Percentiles rank a stretch among this genome's conserved stretches.
Evolutionary conservation across 2,797 vertebrate genomes (phyloP).

Genomic region (Cichlasoma orientale): DNA sequence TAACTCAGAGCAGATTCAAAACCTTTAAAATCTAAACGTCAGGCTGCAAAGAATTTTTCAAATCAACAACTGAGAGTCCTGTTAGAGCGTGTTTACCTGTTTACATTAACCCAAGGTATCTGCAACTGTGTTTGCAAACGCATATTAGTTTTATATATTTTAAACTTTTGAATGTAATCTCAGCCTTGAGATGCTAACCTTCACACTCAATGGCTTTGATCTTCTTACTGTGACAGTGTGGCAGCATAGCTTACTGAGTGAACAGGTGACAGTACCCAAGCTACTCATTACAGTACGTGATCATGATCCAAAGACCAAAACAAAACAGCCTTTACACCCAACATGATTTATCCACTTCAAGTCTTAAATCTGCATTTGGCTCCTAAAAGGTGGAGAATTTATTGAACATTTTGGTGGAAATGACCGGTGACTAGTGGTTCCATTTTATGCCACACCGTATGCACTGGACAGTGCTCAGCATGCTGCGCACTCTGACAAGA

Average conservation of each 20-base stretch:
- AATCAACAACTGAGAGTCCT: neutral
- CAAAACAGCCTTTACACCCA: neutral
- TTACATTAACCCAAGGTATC: neutral
- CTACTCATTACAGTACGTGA: neutral
- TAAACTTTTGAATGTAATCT: slow-evolving; percentile 34
- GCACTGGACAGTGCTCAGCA: neutral
- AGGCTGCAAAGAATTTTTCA: neutral
- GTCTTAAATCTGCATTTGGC: neutral
- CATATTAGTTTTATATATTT: slow-evolving; percentile 9
- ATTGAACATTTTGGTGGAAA: neutral
- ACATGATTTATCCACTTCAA: neutral
- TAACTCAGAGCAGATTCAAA: neutral
- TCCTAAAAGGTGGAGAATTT: neutral
- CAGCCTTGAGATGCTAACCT: slow-evolving; percentile 48
- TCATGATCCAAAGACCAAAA: no score
- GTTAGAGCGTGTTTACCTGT: neutral
- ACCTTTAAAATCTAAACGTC: slow-evolving; percentile 4
- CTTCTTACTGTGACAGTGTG: neutral
- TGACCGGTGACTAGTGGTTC: neutral
- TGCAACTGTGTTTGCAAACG: neutral
- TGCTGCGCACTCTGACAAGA: slow-evolving; percentile 19
- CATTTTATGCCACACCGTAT: neutral
- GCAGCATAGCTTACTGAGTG: neutral
- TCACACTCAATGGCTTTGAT: slow-evolving; percentile 54
- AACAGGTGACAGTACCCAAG: accelerated